phyloP scores from a whole-genome alignment of 2,888 invertebrate species.

The Sarcophaga rosellei region DNA sequence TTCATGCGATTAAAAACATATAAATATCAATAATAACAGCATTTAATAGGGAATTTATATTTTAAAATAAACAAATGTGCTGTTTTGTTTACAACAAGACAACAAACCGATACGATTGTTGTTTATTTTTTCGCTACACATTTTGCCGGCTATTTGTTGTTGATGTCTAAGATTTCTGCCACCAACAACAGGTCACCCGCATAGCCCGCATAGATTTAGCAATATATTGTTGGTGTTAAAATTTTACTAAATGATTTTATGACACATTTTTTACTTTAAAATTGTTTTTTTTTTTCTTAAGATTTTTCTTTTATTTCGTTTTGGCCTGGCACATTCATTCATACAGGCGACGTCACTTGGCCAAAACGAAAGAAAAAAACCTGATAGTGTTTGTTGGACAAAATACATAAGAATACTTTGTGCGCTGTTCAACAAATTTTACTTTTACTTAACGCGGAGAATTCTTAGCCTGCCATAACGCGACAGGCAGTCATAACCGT shows the following conservation, averaged over 20 bases:
- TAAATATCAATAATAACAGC: not conserved
- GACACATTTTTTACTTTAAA: conserved; percentile 29
- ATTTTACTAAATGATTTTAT: conserved; percentile 28
- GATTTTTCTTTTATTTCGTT: conserved; percentile 4
- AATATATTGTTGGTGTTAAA: conserved; percentile 11
- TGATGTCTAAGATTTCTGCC: not conserved
- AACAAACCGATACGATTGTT: not conserved
- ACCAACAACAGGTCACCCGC: conserved; percentile 51
- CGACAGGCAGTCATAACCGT: not conserved
- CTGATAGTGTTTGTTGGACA: conserved; percentile 41
- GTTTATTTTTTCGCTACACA: not conserved
- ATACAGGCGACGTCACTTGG: conserved; percentile 36
- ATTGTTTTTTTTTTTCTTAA: conserved; percentile 25
- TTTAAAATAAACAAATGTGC: conserved; percentile 4
- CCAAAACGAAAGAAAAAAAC: not conserved
- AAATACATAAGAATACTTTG: conserved; percentile 27
- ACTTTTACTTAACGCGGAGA: conserved; percentile 17
- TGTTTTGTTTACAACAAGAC: conserved; percentile 21
- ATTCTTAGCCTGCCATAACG: not conserved
- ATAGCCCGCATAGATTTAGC: conserved; percentile 6
- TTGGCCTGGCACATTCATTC: conserved; percentile 29
- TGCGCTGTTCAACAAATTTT: conserved; percentile 16
- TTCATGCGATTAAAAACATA: not conserved
- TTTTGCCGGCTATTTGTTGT: conserved; percentile 38
- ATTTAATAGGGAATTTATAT: not conserved